phyloP scores from a whole-genome alignment of 2,888 invertebrate species.

The Diaperis boleti region DNA sequence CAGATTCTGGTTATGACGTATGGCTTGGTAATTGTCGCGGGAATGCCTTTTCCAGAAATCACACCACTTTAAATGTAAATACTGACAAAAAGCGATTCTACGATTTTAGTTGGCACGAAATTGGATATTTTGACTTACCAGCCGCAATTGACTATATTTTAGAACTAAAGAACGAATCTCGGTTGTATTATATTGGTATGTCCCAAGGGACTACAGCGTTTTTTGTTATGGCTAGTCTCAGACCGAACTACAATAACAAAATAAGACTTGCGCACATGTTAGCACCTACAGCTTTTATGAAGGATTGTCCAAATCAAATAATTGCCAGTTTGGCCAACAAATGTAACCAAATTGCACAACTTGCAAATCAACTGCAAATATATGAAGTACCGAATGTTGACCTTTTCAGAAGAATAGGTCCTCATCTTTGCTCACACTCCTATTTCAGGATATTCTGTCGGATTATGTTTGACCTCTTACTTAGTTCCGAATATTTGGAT shows the following conservation, averaged over 20 bases:
- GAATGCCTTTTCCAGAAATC: slow-evolving; percentile 69
- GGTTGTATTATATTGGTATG: slow-evolving; percentile 79
- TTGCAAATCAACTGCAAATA: no score
- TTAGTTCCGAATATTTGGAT: no score
- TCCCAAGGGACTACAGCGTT: slow-evolving; percentile 75
- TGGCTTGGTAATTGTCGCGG: slow-evolving; percentile 75
- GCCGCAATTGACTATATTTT: slow-evolving; percentile 79
- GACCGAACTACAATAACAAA: slow-evolving; percentile 73
- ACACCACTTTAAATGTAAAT: slow-evolving; percentile 61
- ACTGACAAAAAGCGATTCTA: slow-evolving; percentile 61
- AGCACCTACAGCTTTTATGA: slow-evolving; percentile 3
- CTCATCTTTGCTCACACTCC: no score
- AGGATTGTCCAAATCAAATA: neutral
- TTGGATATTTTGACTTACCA: slow-evolving; percentile 80
- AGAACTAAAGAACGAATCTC: slow-evolving; percentile 68
- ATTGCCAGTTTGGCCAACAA: no score
- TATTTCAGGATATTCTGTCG: no score
- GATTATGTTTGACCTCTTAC: no score
- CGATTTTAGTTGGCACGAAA: slow-evolving; percentile 79
- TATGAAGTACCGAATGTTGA: no score
- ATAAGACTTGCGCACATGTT: slow-evolving; percentile 54
- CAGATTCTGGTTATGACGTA: slow-evolving; percentile 68
- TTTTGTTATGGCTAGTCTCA: slow-evolving; percentile 71
- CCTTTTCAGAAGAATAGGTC: no score
- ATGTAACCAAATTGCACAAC: no score